Evolutionary conservation across 2,113 vertebrate genomes (phyloP).

Genomic region (Vireo altiloquus): DNA sequence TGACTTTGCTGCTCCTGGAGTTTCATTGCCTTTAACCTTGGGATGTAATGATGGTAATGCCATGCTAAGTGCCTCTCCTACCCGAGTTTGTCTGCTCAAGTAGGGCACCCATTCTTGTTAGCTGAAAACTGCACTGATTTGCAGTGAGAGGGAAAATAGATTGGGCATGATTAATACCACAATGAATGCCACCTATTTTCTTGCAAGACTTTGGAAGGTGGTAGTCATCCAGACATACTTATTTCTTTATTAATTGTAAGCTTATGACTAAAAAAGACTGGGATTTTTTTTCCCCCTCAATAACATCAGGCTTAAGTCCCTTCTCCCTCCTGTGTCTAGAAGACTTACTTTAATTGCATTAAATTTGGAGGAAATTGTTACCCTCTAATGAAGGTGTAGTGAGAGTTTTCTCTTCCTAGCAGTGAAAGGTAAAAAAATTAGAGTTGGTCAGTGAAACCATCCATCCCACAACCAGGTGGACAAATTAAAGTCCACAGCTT

Average conservation of each 20-base stretch:
- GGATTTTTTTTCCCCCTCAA: fast-evolving
- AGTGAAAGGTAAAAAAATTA: not conserved
- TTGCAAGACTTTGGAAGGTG: slow-evolving; percentile 47
- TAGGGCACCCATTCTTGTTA: slow-evolving; percentile 79
- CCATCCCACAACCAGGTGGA: not conserved
- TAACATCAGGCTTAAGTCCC: not conserved
- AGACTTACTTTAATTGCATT: not conserved
- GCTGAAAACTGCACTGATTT: slow-evolving; percentile 76
- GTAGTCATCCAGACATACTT: slow-evolving; percentile 22
- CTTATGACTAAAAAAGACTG: not conserved
- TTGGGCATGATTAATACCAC: slow-evolving; percentile 63
- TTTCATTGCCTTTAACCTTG: slow-evolving; percentile 81
- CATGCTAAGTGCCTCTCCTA: slow-evolving; percentile 76
- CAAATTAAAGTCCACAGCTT: not conserved
- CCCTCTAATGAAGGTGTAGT: not conserved
- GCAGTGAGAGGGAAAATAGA: slow-evolving; percentile 67
- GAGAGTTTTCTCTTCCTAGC: not conserved
- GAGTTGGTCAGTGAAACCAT: not conserved
- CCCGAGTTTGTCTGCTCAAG: slow-evolving; percentile 70
- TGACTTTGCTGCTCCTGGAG: slow-evolving; percentile 80
- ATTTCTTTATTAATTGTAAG: slow-evolving; percentile 57
- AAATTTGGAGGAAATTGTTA: not conserved
- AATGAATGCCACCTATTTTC: slow-evolving; percentile 63
- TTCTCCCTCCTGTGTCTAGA: not conserved
- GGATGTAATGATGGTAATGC: slow-evolving; percentile 75